phyloP scores from a whole-genome alignment of 2,888 invertebrate species.

The Druceiella hillmani region DNA sequence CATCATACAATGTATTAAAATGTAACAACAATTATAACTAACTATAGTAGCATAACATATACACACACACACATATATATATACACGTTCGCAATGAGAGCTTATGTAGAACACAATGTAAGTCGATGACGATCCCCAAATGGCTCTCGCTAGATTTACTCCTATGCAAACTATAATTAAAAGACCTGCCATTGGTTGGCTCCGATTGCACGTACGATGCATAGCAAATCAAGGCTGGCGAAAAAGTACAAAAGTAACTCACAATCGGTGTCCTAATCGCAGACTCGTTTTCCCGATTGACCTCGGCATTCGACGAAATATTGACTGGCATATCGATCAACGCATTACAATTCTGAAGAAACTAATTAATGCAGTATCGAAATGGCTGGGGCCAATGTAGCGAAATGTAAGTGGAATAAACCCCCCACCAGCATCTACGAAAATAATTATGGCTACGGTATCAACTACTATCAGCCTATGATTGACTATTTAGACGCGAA shows the following conservation, averaged over 20 bases:
- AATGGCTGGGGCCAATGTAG: slow-evolving; percentile 45
- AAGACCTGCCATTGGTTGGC: slow-evolving; percentile 42
- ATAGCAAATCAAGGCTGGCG: slow-evolving; percentile 37
- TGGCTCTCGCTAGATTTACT: no score
- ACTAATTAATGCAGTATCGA: slow-evolving; percentile 32
- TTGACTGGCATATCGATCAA: slow-evolving; percentile 27
- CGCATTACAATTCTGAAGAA: slow-evolving; percentile 35
- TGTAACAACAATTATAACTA: no score
- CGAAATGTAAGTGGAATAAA: slow-evolving; percentile 47
- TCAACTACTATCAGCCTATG: slow-evolving; percentile 84
- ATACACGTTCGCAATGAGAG: no score
- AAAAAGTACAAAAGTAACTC: slow-evolving; percentile 43
- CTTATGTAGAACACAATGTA: no score
- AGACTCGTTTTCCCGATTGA: slow-evolving; percentile 33
- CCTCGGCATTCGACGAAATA: slow-evolving; percentile 32
- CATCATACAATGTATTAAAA: no score
- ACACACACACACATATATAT: no score
- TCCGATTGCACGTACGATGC: slow-evolving; percentile 31
- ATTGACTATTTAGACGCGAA: slow-evolving; percentile 76
- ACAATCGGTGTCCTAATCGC: slow-evolving; percentile 29
- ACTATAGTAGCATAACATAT: no score
- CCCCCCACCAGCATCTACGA: slow-evolving; percentile 68
- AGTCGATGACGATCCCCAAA: no score
- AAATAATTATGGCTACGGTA: slow-evolving; percentile 78
- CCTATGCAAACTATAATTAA: no score